Evolutionary conservation across 1,140 invertebrate species (phyloP), one percentile per base, ranked within the genome.

Genomic region (Nomia melanderi): DNA sequence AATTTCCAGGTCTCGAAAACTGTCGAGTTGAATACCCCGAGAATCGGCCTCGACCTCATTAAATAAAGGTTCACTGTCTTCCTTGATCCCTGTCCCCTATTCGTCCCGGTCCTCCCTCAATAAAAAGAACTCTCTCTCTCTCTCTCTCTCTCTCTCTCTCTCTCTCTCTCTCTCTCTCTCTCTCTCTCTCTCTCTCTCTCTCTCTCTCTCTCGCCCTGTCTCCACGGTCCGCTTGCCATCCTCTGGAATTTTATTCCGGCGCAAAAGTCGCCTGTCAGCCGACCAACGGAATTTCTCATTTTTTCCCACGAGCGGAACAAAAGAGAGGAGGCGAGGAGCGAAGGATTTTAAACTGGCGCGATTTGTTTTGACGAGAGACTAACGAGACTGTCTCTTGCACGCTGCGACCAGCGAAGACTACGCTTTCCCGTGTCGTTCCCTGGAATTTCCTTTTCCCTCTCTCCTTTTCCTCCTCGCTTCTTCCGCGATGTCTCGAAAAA

Each of bases 291-390:
- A 31, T 65, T 50, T 65, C 41, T 50, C 41, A 31, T 50, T 50
- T 65, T 62, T 57, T 50, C 47, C n/a, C n/a, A n/a, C n/a, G n/a
- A n/a, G 20, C 7, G 47, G 47, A 7, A n/a, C 47, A 20, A 50
- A 8, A 50, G 17, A n/a, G 20, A 50, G 47, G n/a, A 50, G 27
- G 20, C 25, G 27, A 12, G 54, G 3, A 23, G 25, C 23, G 6
- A 36, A 54, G 53, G 66, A 81, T 72, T 81, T 81, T 81, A 81
- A 81, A 36, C 79, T 60, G n/a, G 39, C 53, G 66, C 81, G 81
- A 83, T 83, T 82, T 82, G 80, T 82, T 83, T 83, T 82, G 81
- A 83, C 79, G 81, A 83, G 79, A 78, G 79, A 82, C 81, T 82
- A 82, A 82, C 81, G 81, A 82, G 81, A 82, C 79, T 78, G 81